These are phyloP conservation scores for Sarcophilus harrisii DNA, from an alignment of 2,797 vertebrate genomes.

Conservation along the genomic window DNA sequence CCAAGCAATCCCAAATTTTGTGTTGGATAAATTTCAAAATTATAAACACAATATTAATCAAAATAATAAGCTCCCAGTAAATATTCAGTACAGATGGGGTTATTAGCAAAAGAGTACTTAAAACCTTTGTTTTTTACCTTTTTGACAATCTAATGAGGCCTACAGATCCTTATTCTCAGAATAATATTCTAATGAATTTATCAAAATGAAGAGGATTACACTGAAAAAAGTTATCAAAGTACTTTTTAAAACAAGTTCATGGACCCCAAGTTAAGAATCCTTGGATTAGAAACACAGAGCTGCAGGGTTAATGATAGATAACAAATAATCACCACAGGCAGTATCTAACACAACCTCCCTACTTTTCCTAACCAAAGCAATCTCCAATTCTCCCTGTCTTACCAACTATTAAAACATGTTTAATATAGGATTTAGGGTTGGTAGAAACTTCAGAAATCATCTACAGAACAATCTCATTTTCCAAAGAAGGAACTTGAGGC, in stretches of 20 bases:
- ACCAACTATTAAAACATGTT: neutral
- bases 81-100: neutral
- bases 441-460: neutral
- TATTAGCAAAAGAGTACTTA: neutral
- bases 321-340: too few species aligned
- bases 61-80: neutral
- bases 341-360: neutral
- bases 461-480: neutral
- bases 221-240: neutral
- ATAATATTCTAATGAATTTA: neutral
- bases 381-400: neutral
- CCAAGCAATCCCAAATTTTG: neutral
- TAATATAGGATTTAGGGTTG: neutral
- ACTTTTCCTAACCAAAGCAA: neutral
- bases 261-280: neutral
- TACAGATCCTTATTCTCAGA: neutral
- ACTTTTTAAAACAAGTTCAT: neutral
- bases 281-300: neutral
- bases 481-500: neutral
- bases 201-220: neutral
- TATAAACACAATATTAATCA: neutral
- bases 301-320: neutral
- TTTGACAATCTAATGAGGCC: neutral
- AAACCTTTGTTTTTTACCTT: neutral
- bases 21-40: neutral